These are phyloP conservation scores for Stenurella melanura DNA, from an alignment of 2,888 invertebrate genomes.

Conservation along the genomic window DNA sequence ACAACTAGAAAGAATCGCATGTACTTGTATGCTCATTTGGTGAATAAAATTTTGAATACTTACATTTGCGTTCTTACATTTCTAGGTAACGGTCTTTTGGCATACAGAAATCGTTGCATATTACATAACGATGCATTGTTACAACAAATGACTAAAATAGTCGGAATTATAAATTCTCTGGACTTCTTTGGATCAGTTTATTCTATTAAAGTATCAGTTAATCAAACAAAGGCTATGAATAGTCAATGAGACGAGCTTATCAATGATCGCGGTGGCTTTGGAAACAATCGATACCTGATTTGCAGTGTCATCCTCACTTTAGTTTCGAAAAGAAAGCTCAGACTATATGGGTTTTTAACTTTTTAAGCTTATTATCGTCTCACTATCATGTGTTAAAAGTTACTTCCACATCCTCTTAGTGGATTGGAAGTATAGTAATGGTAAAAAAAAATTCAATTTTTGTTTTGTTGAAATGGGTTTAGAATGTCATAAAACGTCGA, in stretches of 20 bases:
- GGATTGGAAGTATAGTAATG: too few relatives aligned
- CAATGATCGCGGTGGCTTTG: slow-evolving; percentile 61
- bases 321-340: slow-evolving; percentile 51
- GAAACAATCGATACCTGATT: slow-evolving; percentile 62
- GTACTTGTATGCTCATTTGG: neutral
- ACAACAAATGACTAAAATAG: slow-evolving; percentile 42
- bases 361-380: slow-evolving; percentile 42
- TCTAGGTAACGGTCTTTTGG: neutral
- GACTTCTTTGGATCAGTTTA: slow-evolving; percentile 60
- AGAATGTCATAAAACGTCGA: too few relatives aligned
- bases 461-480: too few relatives aligned
- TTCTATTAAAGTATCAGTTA: slow-evolving; percentile 66
- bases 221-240: slow-evolving; percentile 67
- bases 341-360: slow-evolving; percentile 33
- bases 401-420: too few relatives aligned
- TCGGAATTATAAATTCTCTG: slow-evolving; percentile 56
- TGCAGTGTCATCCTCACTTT: slow-evolving; percentile 58
- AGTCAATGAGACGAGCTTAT: slow-evolving; percentile 65
- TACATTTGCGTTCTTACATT: neutral
- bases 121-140: neutral
- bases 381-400: slow-evolving; percentile 30
- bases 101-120: neutral
- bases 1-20: neutral
- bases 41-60: neutral
- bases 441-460: too few relatives aligned